phyloP scores from a whole-genome alignment of 2,113 vertebrate species.

The Beaufortia kweichowensis region DNA sequence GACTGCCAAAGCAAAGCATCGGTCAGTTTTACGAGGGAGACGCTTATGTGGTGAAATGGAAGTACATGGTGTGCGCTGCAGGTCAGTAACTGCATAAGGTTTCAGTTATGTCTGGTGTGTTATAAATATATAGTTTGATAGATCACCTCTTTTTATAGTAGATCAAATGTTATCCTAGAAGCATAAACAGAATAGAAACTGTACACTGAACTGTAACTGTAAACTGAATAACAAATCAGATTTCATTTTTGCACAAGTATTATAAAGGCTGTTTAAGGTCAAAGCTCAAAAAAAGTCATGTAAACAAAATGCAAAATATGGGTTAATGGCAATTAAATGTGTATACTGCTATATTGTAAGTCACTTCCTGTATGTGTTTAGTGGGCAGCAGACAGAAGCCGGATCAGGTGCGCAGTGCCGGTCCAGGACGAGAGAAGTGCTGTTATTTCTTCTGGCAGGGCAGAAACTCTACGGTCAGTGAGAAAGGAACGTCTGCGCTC shows the following conservation, averaged over 20 bases:
- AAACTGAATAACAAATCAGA: no score
- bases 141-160: no score
- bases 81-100: conserved; percentile 72
- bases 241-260: no score
- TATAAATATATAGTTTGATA: no score
- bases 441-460: conserved; percentile 99
- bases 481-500: conserved; percentile 94
- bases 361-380: conserved; percentile 71
- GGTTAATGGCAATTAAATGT: background rate
- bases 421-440: conserved; percentile 88
- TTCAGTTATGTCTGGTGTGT: background rate
- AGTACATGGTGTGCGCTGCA: conserved; percentile 91
- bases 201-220: no score
- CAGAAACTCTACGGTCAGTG: conserved; percentile 88
- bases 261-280: no score
- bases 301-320: no score
- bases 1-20: conserved; percentile 93
- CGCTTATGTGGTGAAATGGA: conserved; percentile 97
- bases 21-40: conserved; percentile 98
- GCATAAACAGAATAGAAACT: no score
- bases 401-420: conserved; percentile 79
- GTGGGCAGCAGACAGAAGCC: conserved; percentile 92
- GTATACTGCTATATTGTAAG: background rate
- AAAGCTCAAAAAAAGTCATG: no score
- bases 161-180: no score